These are phyloP conservation scores for Jaculus jaculus DNA, from an alignment of 2,113 vertebrate genomes.

Conservation along the genomic window DNA sequence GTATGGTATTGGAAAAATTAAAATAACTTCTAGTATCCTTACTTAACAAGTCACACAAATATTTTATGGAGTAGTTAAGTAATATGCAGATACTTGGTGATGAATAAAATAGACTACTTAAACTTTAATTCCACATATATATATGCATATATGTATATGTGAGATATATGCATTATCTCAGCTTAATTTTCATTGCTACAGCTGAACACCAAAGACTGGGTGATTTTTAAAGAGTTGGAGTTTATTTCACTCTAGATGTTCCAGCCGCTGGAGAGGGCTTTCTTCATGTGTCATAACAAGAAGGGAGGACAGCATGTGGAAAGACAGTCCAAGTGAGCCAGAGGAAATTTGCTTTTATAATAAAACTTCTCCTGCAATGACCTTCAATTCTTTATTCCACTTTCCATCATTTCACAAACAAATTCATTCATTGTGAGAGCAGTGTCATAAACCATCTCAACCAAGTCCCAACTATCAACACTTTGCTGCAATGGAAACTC, in stretches of 20 bases:
- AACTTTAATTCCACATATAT: background rate
- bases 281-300: background rate
- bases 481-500: background rate
- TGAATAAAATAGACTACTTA: background rate
- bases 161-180: background rate
- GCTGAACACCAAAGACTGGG: background rate
- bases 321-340: background rate
- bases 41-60: background rate
- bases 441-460: background rate
- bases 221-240: too few species aligned
- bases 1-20: background rate
- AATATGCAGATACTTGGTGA: background rate
- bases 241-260: background rate
- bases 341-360: background rate
- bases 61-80: conserved; percentile 1
- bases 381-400: background rate
- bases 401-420: background rate
- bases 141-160: background rate
- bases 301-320: too few species aligned
- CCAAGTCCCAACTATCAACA: background rate
- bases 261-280: background rate
- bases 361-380: background rate
- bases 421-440: background rate
- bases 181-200: background rate
- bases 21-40: background rate